Base-by-base conservation (phyloP, 1,140 invertebrate genomes). In the Drosophila ogumai region DNA sequence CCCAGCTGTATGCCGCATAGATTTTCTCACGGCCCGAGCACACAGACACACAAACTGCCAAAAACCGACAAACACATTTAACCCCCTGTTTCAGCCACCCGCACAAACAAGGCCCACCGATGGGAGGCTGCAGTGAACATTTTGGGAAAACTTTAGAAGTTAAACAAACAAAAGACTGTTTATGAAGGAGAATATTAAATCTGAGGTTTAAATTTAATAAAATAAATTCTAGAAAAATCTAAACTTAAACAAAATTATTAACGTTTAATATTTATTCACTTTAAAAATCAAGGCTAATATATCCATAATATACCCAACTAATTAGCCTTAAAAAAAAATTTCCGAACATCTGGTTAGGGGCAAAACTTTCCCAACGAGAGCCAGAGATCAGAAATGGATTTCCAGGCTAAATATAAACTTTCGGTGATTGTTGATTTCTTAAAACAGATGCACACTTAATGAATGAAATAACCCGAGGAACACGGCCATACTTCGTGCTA, bases 1-100 rank as follows among this genome's bases (percentile, higher is more conserved):
- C 84, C 84, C 84, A 88, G 81, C 85, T 90, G 85, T 85, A 90
- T 88, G 81, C 85, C 85, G 81, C 84, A 88, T 87, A 87, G 84
- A 87, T 87, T 88, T 84, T 87, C 80, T 88, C 80, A 88, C 84
- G 85, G 77, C 73, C 55, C 68, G n/a, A 50, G 36, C 67, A 76
- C 38, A 71, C 60, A 68, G 13, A 61, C 43, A 57, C 46, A 47
- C 38, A 71, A 19, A 40, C 19, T 54, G 52, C 52, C 52, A 22
- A 54, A 36, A 54, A 43, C 52, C n/a, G 12, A 43, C 41, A 15
- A 5, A 9, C 43, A 40, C 6, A 34, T 25, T 65, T 60, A 12
- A 32, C 31, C 15, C 36, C 38, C 12, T 22, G 22, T 59, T 15
- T n/a, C 28, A 54, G 31, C 12, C 34, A 43, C 28, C 13, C 38